Base-by-base conservation (phyloP, 2,797 vertebrate species). In the Ctenosaura bakeri region DNA sequence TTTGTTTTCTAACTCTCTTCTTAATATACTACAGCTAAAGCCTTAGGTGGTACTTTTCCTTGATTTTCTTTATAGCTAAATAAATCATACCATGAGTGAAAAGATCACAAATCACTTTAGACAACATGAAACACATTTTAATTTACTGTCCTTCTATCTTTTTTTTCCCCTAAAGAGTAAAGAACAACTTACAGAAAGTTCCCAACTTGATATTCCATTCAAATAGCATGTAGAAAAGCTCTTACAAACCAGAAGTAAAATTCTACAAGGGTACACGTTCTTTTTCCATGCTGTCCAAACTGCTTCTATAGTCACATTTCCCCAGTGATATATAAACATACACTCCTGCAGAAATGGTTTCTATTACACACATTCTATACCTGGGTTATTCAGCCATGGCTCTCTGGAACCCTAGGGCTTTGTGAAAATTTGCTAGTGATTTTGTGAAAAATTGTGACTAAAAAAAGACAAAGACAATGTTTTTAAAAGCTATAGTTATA, bases 51-150 rank as follows among this genome's bases (percentile, higher is more conserved):
- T 79, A 26, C 10, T 71, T 86, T 77, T 8, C 62, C 35, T 50
- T 77, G 22, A 66, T 52, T 85, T 14, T 84, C 66, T 80, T 81
- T 52, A 83, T 24, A 83, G 81, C 32, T 46, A 1, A 88, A 73
- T 77, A 83, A 59, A 83, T 82, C 52, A 83, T 35, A 69, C 20
- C 46, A 52, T 52, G 46, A 87, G 62, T 35, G 3, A 79, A 80
- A 26, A 79, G 32, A 80, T 73, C 13, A 32, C 26, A 88, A 81
- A 42, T 73, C 18, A n/a, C 66, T 71, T 38, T 32, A 64, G 50
- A 87, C 18, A 73, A 52, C 10, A 35, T 32, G 1, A 73, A 42
- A 82, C 9, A 56, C 8, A 71, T 35, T 56, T 86, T 59, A 86
- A 77, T 77, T 42, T 46, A 77, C 77, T 86, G n/a, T 54, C 38